Evolutionary conservation across 2,113 vertebrate species (phyloP).

Genomic region (Myiopsitta monachus): DNA sequence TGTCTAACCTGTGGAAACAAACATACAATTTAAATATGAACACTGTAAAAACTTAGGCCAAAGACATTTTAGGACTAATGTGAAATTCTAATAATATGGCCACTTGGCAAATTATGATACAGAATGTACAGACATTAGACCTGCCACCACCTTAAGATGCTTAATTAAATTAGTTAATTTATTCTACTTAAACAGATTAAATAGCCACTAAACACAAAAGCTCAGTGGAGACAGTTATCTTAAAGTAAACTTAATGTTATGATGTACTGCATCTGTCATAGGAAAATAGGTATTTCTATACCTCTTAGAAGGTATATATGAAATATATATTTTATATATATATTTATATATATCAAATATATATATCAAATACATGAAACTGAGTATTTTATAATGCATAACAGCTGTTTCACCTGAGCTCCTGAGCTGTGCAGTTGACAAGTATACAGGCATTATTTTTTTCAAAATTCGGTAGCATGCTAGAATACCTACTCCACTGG

Average conservation of each 20-base stretch:
- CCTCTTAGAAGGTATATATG: too few relatives aligned
- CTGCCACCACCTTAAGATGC: background rate
- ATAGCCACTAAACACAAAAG: constrained; percentile 3
- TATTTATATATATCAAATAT: too few relatives aligned
- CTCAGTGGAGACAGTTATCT: background rate
- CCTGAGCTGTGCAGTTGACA: background rate
- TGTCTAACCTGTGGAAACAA: background rate
- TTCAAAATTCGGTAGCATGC: background rate
- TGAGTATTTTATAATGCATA: background rate
- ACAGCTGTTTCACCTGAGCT: background rate
- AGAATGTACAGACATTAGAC: background rate
- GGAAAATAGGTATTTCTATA: background rate
- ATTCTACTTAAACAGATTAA: background rate
- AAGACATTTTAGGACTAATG: background rate
- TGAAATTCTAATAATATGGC: background rate
- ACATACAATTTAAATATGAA: background rate
- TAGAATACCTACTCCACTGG: background rate
- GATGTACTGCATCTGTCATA: background rate
- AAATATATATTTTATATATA: too few relatives aligned
- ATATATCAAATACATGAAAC: constrained; percentile 14
- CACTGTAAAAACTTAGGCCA: background rate
- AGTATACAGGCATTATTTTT: background rate
- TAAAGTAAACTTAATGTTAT: background rate
- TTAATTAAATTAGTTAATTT: constrained; percentile 21
- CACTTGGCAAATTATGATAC: background rate